Evolutionary conservation across 2,113 vertebrate species (phyloP).

Genomic region (Dendropsophus ebraccatus): DNA sequence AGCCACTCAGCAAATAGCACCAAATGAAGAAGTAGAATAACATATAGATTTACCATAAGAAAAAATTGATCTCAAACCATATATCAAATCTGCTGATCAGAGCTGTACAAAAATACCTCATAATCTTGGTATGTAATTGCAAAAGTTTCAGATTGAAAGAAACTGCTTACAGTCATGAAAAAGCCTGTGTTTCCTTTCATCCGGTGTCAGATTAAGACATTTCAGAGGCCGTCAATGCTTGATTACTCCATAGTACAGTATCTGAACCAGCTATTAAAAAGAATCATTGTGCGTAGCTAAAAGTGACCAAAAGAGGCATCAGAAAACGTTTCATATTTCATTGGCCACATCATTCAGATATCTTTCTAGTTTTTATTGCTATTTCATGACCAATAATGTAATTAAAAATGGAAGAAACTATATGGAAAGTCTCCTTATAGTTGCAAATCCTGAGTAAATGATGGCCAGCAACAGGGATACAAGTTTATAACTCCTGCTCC

Average conservation of each 20-base stretch:
- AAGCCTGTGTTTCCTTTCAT: conserved; percentile 38
- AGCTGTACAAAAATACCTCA: conserved; percentile 67
- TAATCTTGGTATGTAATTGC: conserved; percentile 64
- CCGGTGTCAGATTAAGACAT: conserved; percentile 42
- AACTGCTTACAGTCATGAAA: conserved; percentile 53
- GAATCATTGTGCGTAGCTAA: not conserved
- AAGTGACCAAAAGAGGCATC: not conserved
- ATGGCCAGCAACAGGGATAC: not conserved
- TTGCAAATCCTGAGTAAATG: not conserved
- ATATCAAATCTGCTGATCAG: conserved; percentile 87
- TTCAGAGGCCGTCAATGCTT: conserved; percentile 42
- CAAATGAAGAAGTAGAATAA: conserved; percentile 83
- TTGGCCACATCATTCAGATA: too few relatives aligned
- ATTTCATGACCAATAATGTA: not conserved
- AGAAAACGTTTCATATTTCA: not conserved
- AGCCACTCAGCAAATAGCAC: conserved; percentile 86
- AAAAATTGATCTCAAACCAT: conserved; percentile 81
- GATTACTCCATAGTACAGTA: conserved; percentile 30
- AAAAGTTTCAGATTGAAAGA: conserved; percentile 62
- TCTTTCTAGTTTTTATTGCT: not conserved
- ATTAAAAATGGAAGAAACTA: not conserved
- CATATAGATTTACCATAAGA: conserved; percentile 83
- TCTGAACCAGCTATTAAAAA: conserved; percentile 38
- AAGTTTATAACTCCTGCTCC: not conserved
- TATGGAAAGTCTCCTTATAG: not conserved